A percentile compares a stretch with the other conserved stretches of the same genome.
Evolutionary conservation across 2,888 invertebrate genomes (phyloP).

Genomic region (Trissoscelio sp.): DNA sequence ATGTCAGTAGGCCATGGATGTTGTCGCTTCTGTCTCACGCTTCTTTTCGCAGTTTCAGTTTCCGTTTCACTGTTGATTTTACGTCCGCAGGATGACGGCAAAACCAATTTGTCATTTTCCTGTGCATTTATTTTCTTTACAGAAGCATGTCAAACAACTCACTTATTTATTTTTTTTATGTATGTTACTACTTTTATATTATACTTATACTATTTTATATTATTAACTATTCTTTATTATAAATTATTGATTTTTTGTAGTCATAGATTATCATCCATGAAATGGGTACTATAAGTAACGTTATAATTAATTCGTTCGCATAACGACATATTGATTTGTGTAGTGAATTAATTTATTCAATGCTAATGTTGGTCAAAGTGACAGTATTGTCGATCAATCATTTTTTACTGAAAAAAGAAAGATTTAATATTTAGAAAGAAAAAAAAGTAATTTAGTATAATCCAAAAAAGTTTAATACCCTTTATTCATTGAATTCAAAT

Average conservation of each 20-base stretch:
- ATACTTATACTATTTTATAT: no score
- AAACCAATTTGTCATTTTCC: slow-evolving; percentile 3
- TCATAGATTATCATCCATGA: neutral
- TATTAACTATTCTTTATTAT: no score
- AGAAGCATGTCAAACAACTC: neutral
- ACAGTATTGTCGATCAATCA: neutral
- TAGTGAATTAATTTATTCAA: slow-evolving; percentile 6
- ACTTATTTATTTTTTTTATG: no score
- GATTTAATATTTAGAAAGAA: neutral
- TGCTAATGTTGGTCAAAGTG: neutral
- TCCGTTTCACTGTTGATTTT: slow-evolving; percentile 14
- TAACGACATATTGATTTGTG: neutral
- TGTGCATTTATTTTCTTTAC: neutral
- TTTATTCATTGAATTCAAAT: neutral
- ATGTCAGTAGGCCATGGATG: slow-evolving; percentile 79
- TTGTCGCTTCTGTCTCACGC: slow-evolving; percentile 45
- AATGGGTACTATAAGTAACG: neutral
- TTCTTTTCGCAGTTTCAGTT: slow-evolving; percentile 35
- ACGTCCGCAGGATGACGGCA: slow-evolving; percentile 3
- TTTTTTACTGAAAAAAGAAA: neutral
- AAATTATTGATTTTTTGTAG: no score
- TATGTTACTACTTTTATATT: no score
- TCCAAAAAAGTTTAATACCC: no score
- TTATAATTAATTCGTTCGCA: neutral
- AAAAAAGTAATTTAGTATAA: neutral